Conservation (phyloP, 2,888 invertebrate species). For the Drosophila mimica region DNA sequence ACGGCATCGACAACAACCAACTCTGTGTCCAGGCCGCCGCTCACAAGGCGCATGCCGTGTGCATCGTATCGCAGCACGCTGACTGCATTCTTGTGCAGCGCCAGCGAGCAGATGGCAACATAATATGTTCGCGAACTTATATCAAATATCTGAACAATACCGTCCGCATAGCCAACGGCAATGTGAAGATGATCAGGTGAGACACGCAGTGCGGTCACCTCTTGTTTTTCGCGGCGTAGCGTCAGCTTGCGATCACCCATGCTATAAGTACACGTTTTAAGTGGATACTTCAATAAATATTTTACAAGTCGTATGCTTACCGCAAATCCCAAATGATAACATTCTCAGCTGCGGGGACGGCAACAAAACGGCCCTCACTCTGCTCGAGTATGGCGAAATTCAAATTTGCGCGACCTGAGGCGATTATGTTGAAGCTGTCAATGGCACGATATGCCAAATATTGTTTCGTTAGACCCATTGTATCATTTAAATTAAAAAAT, state of each 20-base stretch:
- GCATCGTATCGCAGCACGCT: constrained; percentile 93
- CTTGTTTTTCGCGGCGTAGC: constrained; percentile 91
- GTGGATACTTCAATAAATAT: neutral
- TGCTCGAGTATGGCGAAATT: constrained; percentile 91
- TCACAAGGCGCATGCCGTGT: constrained; percentile 93
- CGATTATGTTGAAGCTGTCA: constrained; percentile 95
- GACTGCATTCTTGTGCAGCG: constrained; percentile 94
- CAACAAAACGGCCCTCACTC: constrained; percentile 93
- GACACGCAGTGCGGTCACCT: constrained; percentile 91
- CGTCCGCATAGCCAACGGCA: constrained; percentile 97
- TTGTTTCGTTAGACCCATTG: constrained; percentile 96
- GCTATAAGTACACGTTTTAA: constrained; percentile 48
- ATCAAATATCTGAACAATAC: constrained; percentile 93
- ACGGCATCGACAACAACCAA: constrained; percentile 98
- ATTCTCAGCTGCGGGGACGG: constrained; percentile 97
- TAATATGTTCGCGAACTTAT: constrained; percentile 87
- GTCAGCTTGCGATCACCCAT: constrained; percentile 89
- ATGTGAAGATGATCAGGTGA: constrained; percentile 92
- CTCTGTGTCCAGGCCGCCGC: constrained; percentile 95
- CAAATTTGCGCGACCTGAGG: constrained; percentile 91
- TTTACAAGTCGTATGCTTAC: constrained; percentile 85
- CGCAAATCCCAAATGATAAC: constrained; percentile 97
- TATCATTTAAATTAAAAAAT: constrained; percentile 53
- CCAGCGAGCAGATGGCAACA: constrained; percentile 87
- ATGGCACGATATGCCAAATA: constrained; percentile 94